A percentile compares a stretch with the other conserved stretches of the same genome.
These are phyloP conservation scores for Drosophila algonquin DNA, from an alignment of 2,888 invertebrate genomes.

Conservation along the genomic window DNA sequence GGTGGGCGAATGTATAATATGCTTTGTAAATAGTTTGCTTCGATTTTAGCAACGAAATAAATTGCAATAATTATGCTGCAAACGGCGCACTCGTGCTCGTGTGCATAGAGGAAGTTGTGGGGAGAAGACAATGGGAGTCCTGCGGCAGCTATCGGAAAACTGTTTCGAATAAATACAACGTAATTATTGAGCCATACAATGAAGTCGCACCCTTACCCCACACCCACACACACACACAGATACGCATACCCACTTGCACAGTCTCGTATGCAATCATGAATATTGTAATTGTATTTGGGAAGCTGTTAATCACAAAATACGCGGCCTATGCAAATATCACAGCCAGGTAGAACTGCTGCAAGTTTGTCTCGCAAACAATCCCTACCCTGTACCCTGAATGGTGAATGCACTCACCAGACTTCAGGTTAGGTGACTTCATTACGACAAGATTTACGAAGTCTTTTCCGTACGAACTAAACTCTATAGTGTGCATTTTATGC, in stretches of 20 bases:
- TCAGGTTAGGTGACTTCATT: background rate
- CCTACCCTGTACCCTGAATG: slow-evolving; percentile 8
- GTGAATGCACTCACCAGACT: slow-evolving; percentile 17
- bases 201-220: slow-evolving; percentile 36
- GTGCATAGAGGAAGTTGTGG: background rate
- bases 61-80: slow-evolving; percentile 70
- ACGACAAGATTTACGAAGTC: background rate
- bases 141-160: slow-evolving; percentile 57
- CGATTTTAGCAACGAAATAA: slow-evolving; percentile 72
- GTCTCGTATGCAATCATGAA: slow-evolving; percentile 22
- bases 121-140: slow-evolving; percentile 7
- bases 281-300: slow-evolving; percentile 63
- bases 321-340: slow-evolving; percentile 69
- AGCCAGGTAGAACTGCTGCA: slow-evolving; percentile 44
- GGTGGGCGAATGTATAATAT: slow-evolving; percentile 25
- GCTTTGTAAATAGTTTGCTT: slow-evolving; percentile 54
- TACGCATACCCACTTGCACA: slow-evolving; percentile 11
- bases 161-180: slow-evolving; percentile 71
- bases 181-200: slow-evolving; percentile 70
- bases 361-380: slow-evolving; percentile 28
- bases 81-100: slow-evolving; percentile 16
- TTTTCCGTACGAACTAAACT: too few relatives aligned
- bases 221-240: background rate
- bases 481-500: too few relatives aligned
- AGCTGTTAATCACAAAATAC: slow-evolving; percentile 68